Base-by-base conservation (phyloP, 2,888 invertebrate species). In the Abscondita cerata region DNA sequence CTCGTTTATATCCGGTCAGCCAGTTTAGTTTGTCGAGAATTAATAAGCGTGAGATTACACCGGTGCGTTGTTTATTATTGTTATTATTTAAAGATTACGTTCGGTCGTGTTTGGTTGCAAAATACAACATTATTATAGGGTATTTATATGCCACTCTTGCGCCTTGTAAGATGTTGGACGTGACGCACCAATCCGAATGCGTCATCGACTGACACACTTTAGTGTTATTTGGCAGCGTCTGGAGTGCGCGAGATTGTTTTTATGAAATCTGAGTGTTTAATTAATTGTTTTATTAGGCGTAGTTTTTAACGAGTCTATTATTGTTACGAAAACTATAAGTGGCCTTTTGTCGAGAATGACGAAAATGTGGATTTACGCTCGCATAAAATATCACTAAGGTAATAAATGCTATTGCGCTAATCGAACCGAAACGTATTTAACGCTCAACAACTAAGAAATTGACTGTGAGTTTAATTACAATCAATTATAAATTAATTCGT, bases 171-270 rank as follows among this genome's bases (percentile, higher is more conserved):
- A 55, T 12, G 38, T 52, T 44, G 41, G 41, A 56, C 56, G 52
- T 62, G 46, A 46, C 57, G 41, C 51, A 36, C 44, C 44, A 33
- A 54, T 52, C 13, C 36, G 41, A 47, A 62, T 62, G 62, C 62
- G 62, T 62, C 62, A 62, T 62, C 57, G 34, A 52, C 62, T 62
- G 62, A 62, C 62, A 62, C 56, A 62, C 62, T 62, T 60, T 56
- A 52, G 62, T 48, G 62, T 46, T 62, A 62, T 62, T 62, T 62
- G 62, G 62, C 57, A 62, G 62, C 56, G 56, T 52, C 62, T 57
- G 56, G 56, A 62, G 56, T 36, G 31, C 34, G 56, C 33, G 47
- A 44, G 52, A 47, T 47, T 61, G 52, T 52, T 58, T 61, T 52
- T 56, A 52, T 48, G 52, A 50, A 50, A 54, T 48, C 31, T 16